phyloP scores from a whole-genome alignment of 2,888 invertebrate species.

The Nephrotoma guestfalica region DNA sequence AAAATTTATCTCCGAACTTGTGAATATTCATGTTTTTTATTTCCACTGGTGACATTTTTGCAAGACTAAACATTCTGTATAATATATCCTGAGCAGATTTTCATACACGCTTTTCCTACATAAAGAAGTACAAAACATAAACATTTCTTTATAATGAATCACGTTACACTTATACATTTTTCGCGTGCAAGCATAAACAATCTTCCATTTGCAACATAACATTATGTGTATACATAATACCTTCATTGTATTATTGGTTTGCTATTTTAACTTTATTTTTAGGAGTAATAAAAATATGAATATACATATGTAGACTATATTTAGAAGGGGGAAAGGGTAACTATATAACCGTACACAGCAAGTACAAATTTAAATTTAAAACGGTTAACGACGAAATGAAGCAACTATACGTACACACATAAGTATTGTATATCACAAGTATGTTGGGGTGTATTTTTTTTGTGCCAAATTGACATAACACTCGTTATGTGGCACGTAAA shows the following conservation, averaged over 20 bases:
- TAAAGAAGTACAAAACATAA: not conserved
- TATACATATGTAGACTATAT: not conserved
- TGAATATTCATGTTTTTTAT: too few relatives aligned
- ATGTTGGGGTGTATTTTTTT: not conserved
- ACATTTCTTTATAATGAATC: not conserved
- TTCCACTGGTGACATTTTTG: too few relatives aligned
- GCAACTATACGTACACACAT: not conserved
- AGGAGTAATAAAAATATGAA: not conserved
- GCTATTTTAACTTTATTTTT: not conserved
- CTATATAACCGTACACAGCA: not conserved
- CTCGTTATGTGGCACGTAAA: not conserved
- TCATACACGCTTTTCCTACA: not conserved
- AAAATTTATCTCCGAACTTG: too few relatives aligned
- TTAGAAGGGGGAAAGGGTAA: not conserved
- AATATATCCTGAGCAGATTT: not conserved
- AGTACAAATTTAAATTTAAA: not conserved
- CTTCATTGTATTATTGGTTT: not conserved
- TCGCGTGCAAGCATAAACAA: not conserved
- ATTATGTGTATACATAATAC: not conserved
- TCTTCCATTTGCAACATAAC: not conserved
- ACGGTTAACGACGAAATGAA: not conserved
- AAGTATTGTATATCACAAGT: not conserved
- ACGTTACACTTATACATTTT: not conserved
- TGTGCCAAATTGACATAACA: not conserved
- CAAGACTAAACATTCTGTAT: too few relatives aligned